These are phyloP conservation scores for Aratinga solstitialis DNA, from an alignment of 2,797 vertebrate genomes.

Conservation along the genomic window DNA sequence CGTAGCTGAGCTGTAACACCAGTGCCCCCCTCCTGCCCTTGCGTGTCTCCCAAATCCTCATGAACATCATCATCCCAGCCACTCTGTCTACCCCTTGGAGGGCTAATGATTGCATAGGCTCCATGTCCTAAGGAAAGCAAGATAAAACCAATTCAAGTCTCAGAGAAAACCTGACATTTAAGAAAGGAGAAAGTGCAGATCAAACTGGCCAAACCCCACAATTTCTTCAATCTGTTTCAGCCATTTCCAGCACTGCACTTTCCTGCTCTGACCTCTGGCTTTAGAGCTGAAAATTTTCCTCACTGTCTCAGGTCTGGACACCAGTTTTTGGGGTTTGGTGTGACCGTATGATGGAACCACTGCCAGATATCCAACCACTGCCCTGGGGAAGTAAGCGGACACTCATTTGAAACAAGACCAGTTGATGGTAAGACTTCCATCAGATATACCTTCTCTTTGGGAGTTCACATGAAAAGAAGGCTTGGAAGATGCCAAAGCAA, in stretches of 20 bases:
- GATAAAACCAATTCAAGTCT: background rate
- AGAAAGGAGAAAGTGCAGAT: background rate
- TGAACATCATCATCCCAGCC: background rate
- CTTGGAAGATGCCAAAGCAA: background rate
- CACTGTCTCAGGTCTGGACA: background rate
- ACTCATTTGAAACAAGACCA: background rate
- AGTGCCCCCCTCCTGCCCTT: background rate
- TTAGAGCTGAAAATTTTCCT: background rate
- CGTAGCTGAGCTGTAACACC: background rate
- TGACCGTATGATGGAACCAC: background rate
- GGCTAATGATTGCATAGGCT: background rate
- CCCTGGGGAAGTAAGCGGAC: background rate
- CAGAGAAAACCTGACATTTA: background rate
- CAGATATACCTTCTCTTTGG: background rate
- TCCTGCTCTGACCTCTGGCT: background rate
- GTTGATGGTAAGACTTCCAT: background rate
- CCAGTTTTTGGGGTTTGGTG: background rate
- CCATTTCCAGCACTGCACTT: background rate
- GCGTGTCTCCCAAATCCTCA: background rate
- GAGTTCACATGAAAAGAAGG: background rate
- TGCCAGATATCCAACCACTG: background rate
- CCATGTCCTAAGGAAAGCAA: background rate
- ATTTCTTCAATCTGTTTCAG: background rate
- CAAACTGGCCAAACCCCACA: fast-evolving
- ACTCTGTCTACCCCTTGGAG: background rate